A percentile compares a stretch with the other conserved stretches of the same genome.
These are phyloP conservation scores for Malurus leucopterus DNA, from an alignment of 2,797 vertebrate species.

Conservation along the genomic window DNA sequence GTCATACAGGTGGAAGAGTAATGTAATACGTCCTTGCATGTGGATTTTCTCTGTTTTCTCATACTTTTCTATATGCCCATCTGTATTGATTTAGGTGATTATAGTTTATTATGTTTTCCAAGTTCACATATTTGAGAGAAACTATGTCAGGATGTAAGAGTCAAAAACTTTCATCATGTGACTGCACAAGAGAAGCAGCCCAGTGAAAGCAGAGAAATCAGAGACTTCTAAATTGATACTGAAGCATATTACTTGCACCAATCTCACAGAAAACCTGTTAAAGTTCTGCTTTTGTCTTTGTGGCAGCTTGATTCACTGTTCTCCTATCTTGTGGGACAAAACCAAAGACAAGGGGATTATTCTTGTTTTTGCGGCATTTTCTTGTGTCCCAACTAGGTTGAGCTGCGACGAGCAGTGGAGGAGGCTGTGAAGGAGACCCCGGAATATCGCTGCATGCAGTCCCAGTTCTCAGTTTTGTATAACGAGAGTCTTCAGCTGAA, in stretches of 20 bases:
- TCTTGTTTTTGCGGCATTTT: not conserved
- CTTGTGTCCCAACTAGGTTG: slow-evolving; percentile 71
- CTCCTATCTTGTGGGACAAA: not conserved
- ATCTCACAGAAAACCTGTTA: not conserved
- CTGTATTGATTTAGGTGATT: not conserved
- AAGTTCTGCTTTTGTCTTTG: not conserved
- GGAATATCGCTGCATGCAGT: slow-evolving; percentile 95
- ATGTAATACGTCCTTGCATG: not conserved
- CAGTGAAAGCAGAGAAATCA: not conserved
- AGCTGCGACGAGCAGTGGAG: slow-evolving; percentile 86
- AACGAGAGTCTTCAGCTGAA: slow-evolving; percentile 95
- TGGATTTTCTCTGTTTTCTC: not conserved
- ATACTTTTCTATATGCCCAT: fast-evolving
- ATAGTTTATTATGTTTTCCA: not conserved
- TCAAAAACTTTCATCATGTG: not conserved
- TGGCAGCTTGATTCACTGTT: not conserved
- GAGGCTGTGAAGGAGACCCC: slow-evolving; percentile 89
- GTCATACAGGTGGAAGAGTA: not conserved
- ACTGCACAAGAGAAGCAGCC: not conserved
- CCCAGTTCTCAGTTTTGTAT: slow-evolving; percentile 95
- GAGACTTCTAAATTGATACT: not conserved
- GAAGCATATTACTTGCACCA: not conserved
- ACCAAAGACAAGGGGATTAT: not conserved
- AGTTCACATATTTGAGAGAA: not conserved
- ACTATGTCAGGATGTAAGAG: not conserved